Conservation (phyloP, 2,888 invertebrate species). For the Lottia scabra region DNA sequence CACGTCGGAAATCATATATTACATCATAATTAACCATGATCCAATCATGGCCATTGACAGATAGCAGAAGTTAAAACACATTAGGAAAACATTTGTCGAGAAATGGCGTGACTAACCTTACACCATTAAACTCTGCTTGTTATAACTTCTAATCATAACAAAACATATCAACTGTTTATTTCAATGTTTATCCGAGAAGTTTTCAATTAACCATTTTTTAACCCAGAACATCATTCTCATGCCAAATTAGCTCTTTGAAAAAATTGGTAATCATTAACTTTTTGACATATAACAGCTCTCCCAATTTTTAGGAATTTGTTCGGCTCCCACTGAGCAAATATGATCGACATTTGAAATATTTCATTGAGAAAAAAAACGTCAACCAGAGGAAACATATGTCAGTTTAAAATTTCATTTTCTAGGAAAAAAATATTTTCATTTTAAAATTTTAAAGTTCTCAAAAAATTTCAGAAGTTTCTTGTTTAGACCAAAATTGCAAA, state of each 20-base stretch:
- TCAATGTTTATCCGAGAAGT: background rate
- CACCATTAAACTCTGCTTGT: background rate
- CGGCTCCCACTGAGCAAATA: too few species aligned
- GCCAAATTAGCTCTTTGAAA: slow-evolving; percentile 4
- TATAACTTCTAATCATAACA: slow-evolving; percentile 6
- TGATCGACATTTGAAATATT: too few species aligned
- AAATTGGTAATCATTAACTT: slow-evolving; percentile 1
- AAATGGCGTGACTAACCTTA: background rate
- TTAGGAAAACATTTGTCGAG: background rate
- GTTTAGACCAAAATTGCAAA: too few species aligned
- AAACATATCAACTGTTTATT: background rate
- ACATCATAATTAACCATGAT: background rate
- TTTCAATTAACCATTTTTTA: slow-evolving; percentile 4
- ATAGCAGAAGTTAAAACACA: slow-evolving; percentile 1
- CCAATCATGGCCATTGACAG: background rate
- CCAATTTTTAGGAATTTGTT: background rate
- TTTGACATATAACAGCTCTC: slow-evolving; percentile 1
- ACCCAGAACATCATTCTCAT: background rate
- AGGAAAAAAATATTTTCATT: too few species aligned
- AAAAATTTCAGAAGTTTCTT: too few species aligned
- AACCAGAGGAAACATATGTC: too few species aligned
- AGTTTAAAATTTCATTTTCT: too few species aligned
- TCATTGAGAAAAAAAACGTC: too few species aligned
- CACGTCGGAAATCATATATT: background rate
- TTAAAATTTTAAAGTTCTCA: too few species aligned